phyloP scores from a whole-genome alignment of 1,140 invertebrate genomes.

The Hetaerina americana region DNA sequence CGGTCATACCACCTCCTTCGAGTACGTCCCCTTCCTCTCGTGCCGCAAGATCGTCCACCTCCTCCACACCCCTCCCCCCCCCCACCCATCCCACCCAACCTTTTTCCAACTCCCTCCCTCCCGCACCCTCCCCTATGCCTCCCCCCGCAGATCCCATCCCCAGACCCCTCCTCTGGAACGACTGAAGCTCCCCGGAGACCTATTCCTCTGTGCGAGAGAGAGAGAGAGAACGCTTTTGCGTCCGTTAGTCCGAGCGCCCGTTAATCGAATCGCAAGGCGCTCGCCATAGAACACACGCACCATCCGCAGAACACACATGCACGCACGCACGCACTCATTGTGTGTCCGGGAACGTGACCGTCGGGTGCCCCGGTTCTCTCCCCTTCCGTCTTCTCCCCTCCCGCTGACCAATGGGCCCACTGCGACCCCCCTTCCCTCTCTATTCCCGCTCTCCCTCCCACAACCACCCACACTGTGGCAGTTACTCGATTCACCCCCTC shows the following conservation, averaged over 20 bases:
- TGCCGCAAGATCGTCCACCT: not conserved
- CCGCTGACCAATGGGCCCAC: not conserved
- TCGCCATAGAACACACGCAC: not conserved
- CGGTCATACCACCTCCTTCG: no score
- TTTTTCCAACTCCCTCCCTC: not conserved
- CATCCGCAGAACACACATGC: not conserved
- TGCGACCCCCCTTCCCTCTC: not conserved
- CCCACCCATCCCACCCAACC: not conserved
- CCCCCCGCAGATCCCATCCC: no score
- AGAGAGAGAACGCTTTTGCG: no score
- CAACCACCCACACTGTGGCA: no score
- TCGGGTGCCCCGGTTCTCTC: not conserved
- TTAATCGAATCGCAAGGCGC: not conserved
- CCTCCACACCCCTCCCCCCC: not conserved
- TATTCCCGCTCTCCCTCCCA: not conserved
- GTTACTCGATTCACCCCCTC: no score
- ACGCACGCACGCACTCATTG: not conserved
- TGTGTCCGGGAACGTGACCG: not conserved
- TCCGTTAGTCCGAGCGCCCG: not conserved
- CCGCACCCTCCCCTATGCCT: not conserved
- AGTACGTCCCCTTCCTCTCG: no score
- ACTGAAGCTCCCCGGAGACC: not conserved
- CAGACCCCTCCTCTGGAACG: no score
- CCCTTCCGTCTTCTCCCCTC: no score
- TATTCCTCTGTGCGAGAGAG: not conserved